phyloP scores from a whole-genome alignment of 2,113 vertebrate species.

The Oncorhynchus nerka region DNA sequence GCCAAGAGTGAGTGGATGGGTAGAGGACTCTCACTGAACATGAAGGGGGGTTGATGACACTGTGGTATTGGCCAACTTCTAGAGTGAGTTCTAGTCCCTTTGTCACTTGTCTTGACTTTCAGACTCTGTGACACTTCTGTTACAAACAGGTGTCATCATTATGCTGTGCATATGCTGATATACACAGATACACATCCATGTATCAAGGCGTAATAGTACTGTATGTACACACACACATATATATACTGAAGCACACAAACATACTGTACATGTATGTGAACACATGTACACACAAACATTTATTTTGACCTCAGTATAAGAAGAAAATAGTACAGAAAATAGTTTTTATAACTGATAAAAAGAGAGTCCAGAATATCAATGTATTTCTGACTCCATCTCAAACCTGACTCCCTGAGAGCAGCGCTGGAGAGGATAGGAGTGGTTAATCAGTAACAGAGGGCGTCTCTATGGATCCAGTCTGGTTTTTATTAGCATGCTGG shows the following conservation, averaged over 20 bases:
- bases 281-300: too few relatives aligned
- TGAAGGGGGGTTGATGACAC: constrained; percentile 54
- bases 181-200: neutral
- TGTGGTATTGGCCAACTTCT: constrained; percentile 51
- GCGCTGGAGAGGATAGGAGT: constrained; percentile 27
- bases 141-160: neutral
- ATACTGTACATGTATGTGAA: too few relatives aligned
- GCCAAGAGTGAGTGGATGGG: constrained; percentile 22
- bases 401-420: constrained; percentile 13
- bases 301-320: too few relatives aligned
- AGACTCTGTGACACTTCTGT: constrained; percentile 28
- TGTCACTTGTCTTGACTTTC: constrained; percentile 55
- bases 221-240: neutral
- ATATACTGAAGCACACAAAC: neutral
- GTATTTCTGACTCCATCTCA: constrained; percentile 56
- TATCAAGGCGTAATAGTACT: neutral
- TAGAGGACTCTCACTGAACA: constrained; percentile 41
- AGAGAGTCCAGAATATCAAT: constrained; percentile 29
- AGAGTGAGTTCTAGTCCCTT: constrained; percentile 44
- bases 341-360: constrained; percentile 1
- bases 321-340: too few relatives aligned
- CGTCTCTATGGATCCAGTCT: constrained; percentile 58
- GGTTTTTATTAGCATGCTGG: constrained; percentile 74
- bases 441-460: constrained; percentile 69
- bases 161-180: neutral